These are phyloP conservation scores for Coreoperca whiteheadi DNA, from an alignment of 2,113 vertebrate genomes.

Conservation along the genomic window DNA sequence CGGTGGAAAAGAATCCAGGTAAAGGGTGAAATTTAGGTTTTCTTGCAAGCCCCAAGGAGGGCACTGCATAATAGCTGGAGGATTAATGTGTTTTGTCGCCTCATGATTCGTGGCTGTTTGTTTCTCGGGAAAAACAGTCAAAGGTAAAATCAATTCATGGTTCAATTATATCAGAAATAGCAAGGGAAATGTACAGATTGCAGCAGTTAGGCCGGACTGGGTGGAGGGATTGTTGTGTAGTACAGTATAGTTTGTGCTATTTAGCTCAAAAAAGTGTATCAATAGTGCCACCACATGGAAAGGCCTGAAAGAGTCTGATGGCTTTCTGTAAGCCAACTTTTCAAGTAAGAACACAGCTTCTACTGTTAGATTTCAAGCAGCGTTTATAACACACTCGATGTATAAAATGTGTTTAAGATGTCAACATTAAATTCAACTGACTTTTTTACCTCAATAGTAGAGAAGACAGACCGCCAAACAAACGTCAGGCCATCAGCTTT, in stretches of 20 bases:
- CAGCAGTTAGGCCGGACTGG: conserved; percentile 16
- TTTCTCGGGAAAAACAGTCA: conserved; percentile 14
- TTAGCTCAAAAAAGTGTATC: conserved; percentile 65
- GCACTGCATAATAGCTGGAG: not conserved
- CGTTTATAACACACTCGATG: not conserved
- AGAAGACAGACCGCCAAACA: conserved; percentile 2
- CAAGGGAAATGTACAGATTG: conserved; percentile 15
- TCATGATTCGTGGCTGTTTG: conserved; percentile 1
- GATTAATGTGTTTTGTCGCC: conserved; percentile 5
- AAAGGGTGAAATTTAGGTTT: conserved; percentile 4
- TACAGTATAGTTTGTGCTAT: conserved; percentile 28
- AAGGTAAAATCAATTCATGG: conserved; percentile 15
- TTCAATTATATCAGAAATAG: conserved; percentile 7
- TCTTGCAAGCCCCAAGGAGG: not conserved
- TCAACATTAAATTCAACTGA: not conserved
- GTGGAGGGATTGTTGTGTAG: conserved; percentile 15
- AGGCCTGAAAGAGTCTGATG: conserved; percentile 24
- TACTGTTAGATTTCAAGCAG: not conserved
- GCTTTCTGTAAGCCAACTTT: conserved; percentile 11
- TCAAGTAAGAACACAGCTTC: conserved; percentile 1
- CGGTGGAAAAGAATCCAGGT: not conserved
- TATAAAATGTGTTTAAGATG: not conserved
- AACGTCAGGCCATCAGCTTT: conserved; percentile 22
- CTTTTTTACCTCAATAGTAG: not conserved
- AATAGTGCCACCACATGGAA: conserved; percentile 81